Base-by-base conservation (phyloP, 2,888 invertebrate species). In the Drosophila borealis region DNA sequence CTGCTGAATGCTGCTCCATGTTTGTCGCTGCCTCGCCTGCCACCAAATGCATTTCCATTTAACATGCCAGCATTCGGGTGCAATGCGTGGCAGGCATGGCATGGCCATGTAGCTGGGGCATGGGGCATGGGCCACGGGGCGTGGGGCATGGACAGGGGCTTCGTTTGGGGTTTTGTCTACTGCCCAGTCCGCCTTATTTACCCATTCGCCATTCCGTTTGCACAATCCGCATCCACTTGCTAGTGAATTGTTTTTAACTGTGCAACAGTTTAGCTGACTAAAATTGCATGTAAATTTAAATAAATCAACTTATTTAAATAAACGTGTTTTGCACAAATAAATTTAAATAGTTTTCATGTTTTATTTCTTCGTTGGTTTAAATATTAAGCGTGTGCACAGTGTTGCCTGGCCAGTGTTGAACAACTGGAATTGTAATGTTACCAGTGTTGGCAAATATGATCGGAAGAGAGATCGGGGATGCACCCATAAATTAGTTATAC, bases 1-100 rank as follows among this genome's bases (percentile, higher is more conserved):
- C 78, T 65, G 73, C 78, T 67, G 73, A 71, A 71, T 66, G 66
- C 55, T 66, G 66, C 55, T 61, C 53, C 72, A 61, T 67, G 68
- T 60, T 61, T 53, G 70, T 64, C 60, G 51, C 34, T 60, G 54
- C 70, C 61, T 59, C 63, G 56, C 61, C 66, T 42, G 64, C 75
- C 70, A 74, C 63, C 70, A 73, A 70, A 80, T 74, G 85, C 81
- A 80, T 88, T 86, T 88, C 74, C 89, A 84, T 89, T 81, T 73
- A 84, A 80, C 85, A 87, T 81, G 75, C 80, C 80, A 69, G 11
- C 63, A 60, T 57, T 72, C 41, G 59, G 53, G 34, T 42, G 59
- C 39, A 63, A 41, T 41, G 39, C 51, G 51, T 53, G 48, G 41
- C 13, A 46, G 41, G 37, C 46, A 17, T 37, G 77, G 46, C 51